Evolutionary conservation across 35 echinoderm and acorn worm species (phyloP), one percentile per base, ranked within the genome.

Genomic region (Acanthaster planci): DNA sequence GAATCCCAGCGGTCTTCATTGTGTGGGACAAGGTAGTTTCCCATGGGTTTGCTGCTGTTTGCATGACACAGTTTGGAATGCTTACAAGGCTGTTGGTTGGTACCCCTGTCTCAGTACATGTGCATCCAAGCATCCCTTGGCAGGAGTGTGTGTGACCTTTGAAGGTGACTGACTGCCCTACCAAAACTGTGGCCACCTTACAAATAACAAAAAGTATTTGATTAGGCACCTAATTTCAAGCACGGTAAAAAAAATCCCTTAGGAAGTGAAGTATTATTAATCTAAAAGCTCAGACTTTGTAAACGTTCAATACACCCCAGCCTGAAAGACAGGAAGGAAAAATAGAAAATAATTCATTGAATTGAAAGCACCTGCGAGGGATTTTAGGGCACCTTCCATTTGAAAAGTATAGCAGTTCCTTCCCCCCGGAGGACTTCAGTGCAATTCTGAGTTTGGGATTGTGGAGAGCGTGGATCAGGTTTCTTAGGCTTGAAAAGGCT

Each of bases 361-460:
- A 72, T 72, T 72, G 64, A 72, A 72, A 31, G 64, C 64, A 72
- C 64, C 64, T 72, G 64, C 23, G 29, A 72, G 64, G 64, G 64
- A 72, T 72, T 72, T 19, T 72, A 34, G 7, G 64, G 34, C 23
- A 72, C 64, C 64, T 72, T 34, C 64, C 23, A 9, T 31, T 72
- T 21, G 23, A 29, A 72, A 72, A 72, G 64, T 26, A 1, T 29
- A 47, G 42, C 12, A 47, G 42, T 12, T 47, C 42, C 34, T 31
- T 72, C 64, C 34, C 64, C 64, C 64, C 22, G 64, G 23, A 29
- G 64, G 23, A 21, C 30, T 31, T 31, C 14, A 34, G 64, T 34
- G 34, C n/a, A 29, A 72, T 15, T 72, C 15, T 31, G 64, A 0
- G 64, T 72, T 72, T 72, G 64, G 64, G 64, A 31, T 72, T 68